Base-by-base conservation (phyloP, 2,113 vertebrate species). In the Rhinolophus sinicus region DNA sequence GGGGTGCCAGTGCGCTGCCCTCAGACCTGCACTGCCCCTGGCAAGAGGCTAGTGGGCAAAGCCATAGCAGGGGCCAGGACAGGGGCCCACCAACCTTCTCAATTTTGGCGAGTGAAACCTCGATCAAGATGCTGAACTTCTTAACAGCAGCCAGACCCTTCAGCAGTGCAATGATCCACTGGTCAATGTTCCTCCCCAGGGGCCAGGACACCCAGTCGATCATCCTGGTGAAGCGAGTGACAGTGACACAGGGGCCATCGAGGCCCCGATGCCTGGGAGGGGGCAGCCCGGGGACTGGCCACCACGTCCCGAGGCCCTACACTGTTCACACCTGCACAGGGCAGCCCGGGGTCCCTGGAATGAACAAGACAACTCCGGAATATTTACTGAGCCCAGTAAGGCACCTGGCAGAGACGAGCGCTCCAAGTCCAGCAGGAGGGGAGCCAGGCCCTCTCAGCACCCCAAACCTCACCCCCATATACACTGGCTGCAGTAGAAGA, bases 191-290 rank as follows among this genome's bases (percentile, higher is more conserved):
- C 97, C 98, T 99, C 58, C 98, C 99, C 94, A 99, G 87, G 26
- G 99, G 99, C 99, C 99, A 99, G 1, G 99, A 99, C 73, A 99
- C 98, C 99, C 99, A 99, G 94, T 99, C 99, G 3, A 99, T 99
- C 99, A 99, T 99, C 97, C 99, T 99, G 97, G 91, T 35, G 69
- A 95, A 58, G 77, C 56, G 19, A 84, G 14, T 22, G 28, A 94
- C 40, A 44, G 87, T 96, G 89, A 97, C 75, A 44, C 77, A 86
- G 77, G 84, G 80, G 80, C 65, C 3, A 6, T 65, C 40, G 64
- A 69, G 30, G 44, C 77, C 54, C 93, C 69, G 38, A 64, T 16
- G 50, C 69, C 64, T 19, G 64, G 18, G 44, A 28, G 33, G 70
- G 22, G 38, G 21, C 19, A 69, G 62, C 35, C 6, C n/a, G 8